Percentiles rank a stretch among this genome's conserved stretches.
Conservation (phyloP, 2,888 invertebrate genomes). For the Zeuzera pyrina region DNA sequence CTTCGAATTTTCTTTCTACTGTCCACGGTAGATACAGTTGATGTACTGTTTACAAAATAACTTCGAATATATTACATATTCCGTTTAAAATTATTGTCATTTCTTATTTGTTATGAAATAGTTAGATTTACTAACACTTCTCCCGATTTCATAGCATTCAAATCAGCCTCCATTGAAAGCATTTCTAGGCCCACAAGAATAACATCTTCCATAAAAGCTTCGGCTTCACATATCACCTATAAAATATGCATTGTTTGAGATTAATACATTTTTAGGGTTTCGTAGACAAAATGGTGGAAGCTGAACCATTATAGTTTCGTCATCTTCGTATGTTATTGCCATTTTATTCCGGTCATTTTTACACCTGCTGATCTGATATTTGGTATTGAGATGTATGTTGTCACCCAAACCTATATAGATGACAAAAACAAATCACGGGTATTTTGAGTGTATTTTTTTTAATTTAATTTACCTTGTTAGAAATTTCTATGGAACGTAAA, state of each 20-base stretch:
- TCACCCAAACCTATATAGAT: too few species aligned
- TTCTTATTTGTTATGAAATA: too few species aligned
- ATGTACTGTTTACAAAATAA: conserved; percentile 36
- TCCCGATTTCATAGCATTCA: conserved; percentile 25
- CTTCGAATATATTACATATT: too few species aligned
- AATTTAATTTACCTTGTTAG: neutral
- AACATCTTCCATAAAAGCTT: conserved; percentile 63
- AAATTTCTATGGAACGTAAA: too few species aligned
- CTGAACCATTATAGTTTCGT: neutral
- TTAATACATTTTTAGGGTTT: neutral
- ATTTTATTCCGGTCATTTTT: neutral
- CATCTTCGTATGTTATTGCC: neutral
- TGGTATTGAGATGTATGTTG: too few species aligned
- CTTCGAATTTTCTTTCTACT: conserved; percentile 40
- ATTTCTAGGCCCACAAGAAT: conserved; percentile 54
- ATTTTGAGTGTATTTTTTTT: too few species aligned
- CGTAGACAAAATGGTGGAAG: neutral
- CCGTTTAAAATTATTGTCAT: too few species aligned
- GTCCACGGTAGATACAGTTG: conserved; percentile 36
- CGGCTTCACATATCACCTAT: conserved; percentile 54
- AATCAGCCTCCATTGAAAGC: conserved; percentile 55
- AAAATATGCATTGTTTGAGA: neutral
- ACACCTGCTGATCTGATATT: too few species aligned
- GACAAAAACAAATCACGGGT: too few species aligned
- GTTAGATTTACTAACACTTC: too few species aligned